Conservation (phyloP, 1,140 invertebrate genomes). For the Halesus radiatus region DNA sequence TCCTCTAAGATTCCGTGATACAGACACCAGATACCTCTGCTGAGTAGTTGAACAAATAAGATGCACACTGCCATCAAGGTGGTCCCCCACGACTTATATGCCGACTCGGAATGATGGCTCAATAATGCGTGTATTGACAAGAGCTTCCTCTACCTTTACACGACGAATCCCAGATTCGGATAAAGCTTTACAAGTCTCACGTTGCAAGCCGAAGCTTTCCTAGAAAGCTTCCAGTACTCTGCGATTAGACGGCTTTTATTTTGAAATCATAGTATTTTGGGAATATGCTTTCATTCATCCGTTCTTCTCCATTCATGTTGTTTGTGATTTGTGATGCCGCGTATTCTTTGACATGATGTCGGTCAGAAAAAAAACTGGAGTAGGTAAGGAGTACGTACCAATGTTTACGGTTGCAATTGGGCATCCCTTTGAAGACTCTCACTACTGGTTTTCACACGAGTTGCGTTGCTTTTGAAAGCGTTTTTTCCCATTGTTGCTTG, state of each 20-base stretch:
- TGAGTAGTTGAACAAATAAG: slow-evolving; percentile 22
- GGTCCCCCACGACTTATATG: slow-evolving; percentile 20
- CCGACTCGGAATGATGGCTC: slow-evolving; percentile 38
- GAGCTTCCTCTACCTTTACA: slow-evolving; percentile 40
- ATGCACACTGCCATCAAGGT: slow-evolving; percentile 35
- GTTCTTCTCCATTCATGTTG: slow-evolving; percentile 46
- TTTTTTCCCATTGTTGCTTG: not conserved
- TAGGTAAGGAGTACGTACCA: not conserved
- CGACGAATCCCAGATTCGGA: slow-evolving; percentile 36
- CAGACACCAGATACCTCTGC: not conserved
- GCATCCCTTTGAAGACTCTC: not conserved
- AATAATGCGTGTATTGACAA: slow-evolving; percentile 56
- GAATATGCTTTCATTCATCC: slow-evolving; percentile 41
- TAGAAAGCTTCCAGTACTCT: slow-evolving; percentile 18
- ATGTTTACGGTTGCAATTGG: slow-evolving; percentile 24
- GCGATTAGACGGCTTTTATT: slow-evolving; percentile 23
- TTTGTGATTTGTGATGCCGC: slow-evolving; percentile 35
- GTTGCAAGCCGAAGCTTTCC: slow-evolving; percentile 38
- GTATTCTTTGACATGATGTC: slow-evolving; percentile 41
- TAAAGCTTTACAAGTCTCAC: slow-evolving; percentile 39
- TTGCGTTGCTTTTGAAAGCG: not conserved
- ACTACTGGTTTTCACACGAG: slow-evolving; percentile 23
- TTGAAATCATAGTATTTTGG: slow-evolving; percentile 37
- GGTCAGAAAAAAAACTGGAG: not conserved
- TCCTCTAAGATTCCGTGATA: not conserved